Percentiles rank a stretch among this genome's conserved stretches.
Conservation (phyloP, 35 echinoderm and acorn worm genomes). For the Ptychodera flava region DNA sequence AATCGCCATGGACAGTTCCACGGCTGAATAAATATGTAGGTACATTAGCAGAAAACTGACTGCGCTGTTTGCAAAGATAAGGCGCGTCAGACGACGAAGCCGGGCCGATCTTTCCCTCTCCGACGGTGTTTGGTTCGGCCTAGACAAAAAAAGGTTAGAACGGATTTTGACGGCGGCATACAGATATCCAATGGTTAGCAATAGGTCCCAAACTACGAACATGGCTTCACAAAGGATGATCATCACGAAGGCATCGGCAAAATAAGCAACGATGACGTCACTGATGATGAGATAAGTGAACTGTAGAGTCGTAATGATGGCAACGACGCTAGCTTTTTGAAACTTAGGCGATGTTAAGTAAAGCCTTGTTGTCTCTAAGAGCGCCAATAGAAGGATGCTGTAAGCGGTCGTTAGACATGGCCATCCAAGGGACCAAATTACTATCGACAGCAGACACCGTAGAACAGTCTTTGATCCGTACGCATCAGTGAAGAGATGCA, state of each 20-base stretch:
- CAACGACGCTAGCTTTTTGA: slow-evolving; percentile 31
- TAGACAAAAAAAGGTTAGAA: no score
- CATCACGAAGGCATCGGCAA: slow-evolving; percentile 23
- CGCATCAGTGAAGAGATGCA: slow-evolving; percentile 27
- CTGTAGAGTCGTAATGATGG: slow-evolving; percentile 12
- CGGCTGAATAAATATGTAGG: no score
- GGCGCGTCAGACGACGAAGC: no score
- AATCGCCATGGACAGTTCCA: no score
- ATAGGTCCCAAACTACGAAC: slow-evolving; percentile 45
- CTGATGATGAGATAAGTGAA: slow-evolving; percentile 37
- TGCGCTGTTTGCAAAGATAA: no score
- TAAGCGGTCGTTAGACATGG: slow-evolving; percentile 30
- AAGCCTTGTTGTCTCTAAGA: slow-evolving; percentile 47
- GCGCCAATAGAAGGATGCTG: slow-evolving; percentile 42
- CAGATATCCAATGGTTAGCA: slow-evolving; percentile 30
- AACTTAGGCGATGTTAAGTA: slow-evolving; percentile 42
- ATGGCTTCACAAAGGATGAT: slow-evolving; percentile 41
- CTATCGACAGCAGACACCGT: slow-evolving; percentile 27
- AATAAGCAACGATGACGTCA: slow-evolving; percentile 50
- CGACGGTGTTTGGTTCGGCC: no score
- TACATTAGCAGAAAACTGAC: no score
- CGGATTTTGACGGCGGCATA: no score
- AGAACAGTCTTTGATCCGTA: slow-evolving; percentile 46
- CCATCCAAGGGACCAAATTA: slow-evolving; percentile 57
- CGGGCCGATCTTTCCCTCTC: no score